A percentile compares a stretch with the other conserved stretches of the same genome.
phyloP scores from a whole-genome alignment of 2,888 invertebrate species.

The Lasius platythorax region DNA sequence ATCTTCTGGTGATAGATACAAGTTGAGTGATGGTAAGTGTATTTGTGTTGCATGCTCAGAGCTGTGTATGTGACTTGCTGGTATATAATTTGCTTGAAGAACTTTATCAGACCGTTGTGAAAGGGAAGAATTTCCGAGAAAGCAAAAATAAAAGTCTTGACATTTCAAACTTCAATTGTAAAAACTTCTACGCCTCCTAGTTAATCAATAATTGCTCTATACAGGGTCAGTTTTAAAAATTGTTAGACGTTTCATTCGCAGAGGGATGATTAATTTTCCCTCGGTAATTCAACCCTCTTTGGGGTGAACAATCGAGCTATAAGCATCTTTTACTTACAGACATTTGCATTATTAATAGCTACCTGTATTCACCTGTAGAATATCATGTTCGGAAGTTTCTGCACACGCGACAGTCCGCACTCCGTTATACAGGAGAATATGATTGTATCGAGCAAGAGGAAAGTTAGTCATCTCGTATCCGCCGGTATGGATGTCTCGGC shows the following conservation, averaged over 20 bases:
- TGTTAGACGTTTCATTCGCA: background rate
- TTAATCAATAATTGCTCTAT: background rate
- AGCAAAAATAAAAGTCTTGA: background rate
- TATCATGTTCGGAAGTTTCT: background rate
- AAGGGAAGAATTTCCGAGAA: no score
- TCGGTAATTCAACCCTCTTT: background rate
- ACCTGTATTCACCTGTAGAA: background rate
- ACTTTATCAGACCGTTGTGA: background rate
- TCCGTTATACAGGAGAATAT: background rate
- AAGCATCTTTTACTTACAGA: background rate
- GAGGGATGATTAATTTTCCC: background rate
- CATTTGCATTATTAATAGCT: slow-evolving; percentile 4
- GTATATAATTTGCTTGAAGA: background rate
- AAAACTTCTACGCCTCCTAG: background rate
- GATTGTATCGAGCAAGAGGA: background rate
- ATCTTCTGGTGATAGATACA: no score
- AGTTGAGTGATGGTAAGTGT: background rate
- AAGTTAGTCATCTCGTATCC: background rate
- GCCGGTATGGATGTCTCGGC: background rate
- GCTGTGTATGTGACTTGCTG: background rate
- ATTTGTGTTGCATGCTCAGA: background rate
- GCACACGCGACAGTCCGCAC: background rate
- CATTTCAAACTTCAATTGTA: background rate
- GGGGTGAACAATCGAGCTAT: background rate
- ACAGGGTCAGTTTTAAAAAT: slow-evolving; percentile 10